Conservation (phyloP, 1,140 invertebrate genomes). For the Dendroctonus valens region DNA sequence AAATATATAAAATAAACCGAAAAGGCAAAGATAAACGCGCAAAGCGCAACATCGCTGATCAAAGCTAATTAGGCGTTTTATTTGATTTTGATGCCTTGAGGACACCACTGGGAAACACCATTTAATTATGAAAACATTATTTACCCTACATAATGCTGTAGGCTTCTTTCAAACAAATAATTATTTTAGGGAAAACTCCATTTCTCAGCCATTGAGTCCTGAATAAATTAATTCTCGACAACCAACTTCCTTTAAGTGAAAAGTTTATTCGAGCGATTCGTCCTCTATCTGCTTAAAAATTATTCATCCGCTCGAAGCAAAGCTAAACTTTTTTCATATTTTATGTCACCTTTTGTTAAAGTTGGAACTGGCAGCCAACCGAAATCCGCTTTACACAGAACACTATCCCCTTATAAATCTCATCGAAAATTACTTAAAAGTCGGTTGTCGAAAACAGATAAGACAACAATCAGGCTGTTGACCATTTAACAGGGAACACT, state of each 20-base stretch:
- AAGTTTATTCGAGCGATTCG: conserved; percentile 19
- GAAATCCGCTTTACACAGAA: conserved; percentile 20
- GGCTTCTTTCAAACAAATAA: background rate
- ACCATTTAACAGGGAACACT: too few species aligned
- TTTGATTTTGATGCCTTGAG: too few species aligned
- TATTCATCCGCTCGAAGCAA: conserved; percentile 25
- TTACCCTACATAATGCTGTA: too few species aligned
- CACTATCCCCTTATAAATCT: conserved; percentile 21
- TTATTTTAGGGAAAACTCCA: conserved; percentile 10
- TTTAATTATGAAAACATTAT: too few species aligned
- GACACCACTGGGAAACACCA: too few species aligned
- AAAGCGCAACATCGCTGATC: too few species aligned
- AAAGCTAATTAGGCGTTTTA: too few species aligned
- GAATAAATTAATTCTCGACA: conserved; percentile 16
- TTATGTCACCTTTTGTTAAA: conserved; percentile 26
- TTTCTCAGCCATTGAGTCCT: conserved; percentile 6
- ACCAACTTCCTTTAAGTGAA: conserved; percentile 19
- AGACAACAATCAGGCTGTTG: too few species aligned
- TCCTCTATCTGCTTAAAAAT: conserved; percentile 24
- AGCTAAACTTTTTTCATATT: conserved; percentile 27
- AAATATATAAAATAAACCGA: background rate
- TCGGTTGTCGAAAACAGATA: background rate
- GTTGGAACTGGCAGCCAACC: conserved; percentile 7
- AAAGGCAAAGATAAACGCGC: too few species aligned
- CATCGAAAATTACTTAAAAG: conserved; percentile 14